Evolutionary conservation across 2,797 vertebrate genomes (phyloP).

Genomic region (Lepilemur ruficaudatus): DNA sequence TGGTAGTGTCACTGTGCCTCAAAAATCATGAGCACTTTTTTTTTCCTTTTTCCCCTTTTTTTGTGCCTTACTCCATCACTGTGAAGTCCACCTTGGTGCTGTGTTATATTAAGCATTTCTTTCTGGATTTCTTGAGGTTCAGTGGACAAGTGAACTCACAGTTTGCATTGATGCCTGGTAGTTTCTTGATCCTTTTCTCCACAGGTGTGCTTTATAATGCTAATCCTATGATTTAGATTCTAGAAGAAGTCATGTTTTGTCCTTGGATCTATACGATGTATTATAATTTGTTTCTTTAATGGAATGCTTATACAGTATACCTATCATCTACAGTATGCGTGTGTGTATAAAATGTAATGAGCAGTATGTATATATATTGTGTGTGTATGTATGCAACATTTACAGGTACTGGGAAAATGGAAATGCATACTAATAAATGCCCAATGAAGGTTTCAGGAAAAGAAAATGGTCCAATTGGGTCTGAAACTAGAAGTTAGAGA

Average conservation of each 20-base stretch:
- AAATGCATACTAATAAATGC: neutral
- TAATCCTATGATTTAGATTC: neutral
- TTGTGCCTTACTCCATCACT: neutral
- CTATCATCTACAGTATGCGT: neutral
- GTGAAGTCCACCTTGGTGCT: neutral
- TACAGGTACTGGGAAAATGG: neutral
- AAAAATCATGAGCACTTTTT: neutral
- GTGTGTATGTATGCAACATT: neutral
- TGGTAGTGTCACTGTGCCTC: neutral
- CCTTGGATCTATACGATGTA: neutral
- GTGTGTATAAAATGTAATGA: neutral
- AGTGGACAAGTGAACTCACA: neutral
- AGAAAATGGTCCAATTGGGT: neutral
- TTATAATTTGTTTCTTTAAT: neutral
- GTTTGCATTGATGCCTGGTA: neutral
- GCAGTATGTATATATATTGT: neutral
- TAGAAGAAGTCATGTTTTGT: neutral
- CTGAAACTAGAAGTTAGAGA: conserved; percentile 17
- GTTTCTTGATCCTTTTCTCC: neutral
- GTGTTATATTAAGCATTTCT: neutral
- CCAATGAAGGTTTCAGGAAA: conserved; percentile 9
- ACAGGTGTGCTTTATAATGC: neutral
- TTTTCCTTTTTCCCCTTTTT: neutral
- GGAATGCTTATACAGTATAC: neutral
- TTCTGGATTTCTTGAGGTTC: neutral